A percentile compares a stretch with the other conserved stretches of the same genome.
Evolutionary conservation across 2,113 vertebrate species (phyloP).

Genomic region (Gasterosteus nipponicus): DNA sequence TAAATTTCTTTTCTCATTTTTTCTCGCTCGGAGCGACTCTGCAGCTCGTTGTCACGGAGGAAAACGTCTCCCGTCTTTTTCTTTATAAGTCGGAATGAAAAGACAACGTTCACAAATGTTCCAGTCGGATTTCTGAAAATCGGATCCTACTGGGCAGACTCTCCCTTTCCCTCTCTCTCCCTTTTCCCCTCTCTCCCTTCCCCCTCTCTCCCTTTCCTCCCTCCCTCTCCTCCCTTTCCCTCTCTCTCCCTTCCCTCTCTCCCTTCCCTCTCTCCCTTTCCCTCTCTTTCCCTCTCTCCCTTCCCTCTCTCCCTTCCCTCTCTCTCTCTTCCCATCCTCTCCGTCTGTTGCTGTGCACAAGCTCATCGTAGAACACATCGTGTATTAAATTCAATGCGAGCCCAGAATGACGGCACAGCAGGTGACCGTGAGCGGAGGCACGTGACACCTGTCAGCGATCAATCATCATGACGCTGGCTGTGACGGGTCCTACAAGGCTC

Average conservation of each 20-base stretch:
- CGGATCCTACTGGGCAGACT: constrained; percentile 25
- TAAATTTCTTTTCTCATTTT: neutral
- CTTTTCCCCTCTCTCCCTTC: no score
- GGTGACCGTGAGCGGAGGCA: constrained; percentile 24
- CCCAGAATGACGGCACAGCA: neutral
- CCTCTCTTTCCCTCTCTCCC: no score
- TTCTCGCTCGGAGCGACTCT: neutral
- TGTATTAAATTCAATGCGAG: neutral
- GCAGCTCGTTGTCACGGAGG: constrained; percentile 15
- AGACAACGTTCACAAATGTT: constrained; percentile 30
- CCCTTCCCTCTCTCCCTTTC: no score
- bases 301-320: neutral
- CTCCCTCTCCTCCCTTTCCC: no score
- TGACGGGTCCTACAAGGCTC: constrained; percentile 12
- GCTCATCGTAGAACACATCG: neutral
- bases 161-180: neutral
- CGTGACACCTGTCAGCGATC: constrained; percentile 16
- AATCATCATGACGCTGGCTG: constrained; percentile 28
- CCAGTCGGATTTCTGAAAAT: constrained; percentile 24
- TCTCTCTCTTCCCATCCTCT: neutral
- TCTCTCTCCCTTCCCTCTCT: no score
- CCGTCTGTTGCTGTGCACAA: neutral
- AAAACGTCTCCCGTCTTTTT: constrained; percentile 19
- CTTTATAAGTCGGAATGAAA: constrained; percentile 32
- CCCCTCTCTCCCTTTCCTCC: no score